Base-by-base conservation (phyloP, 2,797 vertebrate genomes). In the Amazonetta brasiliensis region DNA sequence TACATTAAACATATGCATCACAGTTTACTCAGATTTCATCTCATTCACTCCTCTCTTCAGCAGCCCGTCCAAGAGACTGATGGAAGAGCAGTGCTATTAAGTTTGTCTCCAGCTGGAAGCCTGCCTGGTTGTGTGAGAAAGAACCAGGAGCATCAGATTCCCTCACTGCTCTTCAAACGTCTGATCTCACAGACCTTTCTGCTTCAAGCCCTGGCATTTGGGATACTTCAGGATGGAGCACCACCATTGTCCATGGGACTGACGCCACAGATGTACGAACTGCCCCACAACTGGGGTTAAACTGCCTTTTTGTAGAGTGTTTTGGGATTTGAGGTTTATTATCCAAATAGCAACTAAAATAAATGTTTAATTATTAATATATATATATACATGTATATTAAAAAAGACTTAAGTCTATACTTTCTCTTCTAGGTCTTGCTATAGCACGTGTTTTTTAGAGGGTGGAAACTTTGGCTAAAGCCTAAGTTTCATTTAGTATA, bases 381-480 rank as follows among this genome's bases (percentile, higher is more conserved):
- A 22, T 46, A 46, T 22, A 46, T 46, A 22, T 46, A 46, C 11
- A 46, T 46, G 21, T 46, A 22, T 46, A 46, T 46, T 46, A 46
- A 46, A 92, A 93, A 89, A 78, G 0, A 66, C 86, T 84, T 91
- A 75, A 10, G 3, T 86, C 21, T 91, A n/a, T 52, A 4, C 39
- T 74, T 0, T 0, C 11, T 92, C 26, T 90, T 86, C 33, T 46
- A 58, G 39, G 5, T 72, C 39, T 73, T 87, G 35, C 50, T 88
- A 78, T 35, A 78, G 50, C 82, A 52, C 0, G 0, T 4, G 4
- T 0, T 26, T 81, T 89, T 84, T 66, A 76, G 35, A 79, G 26
- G 11, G 23, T 82, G 5, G 50, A 79, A 95, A 90, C 10, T 95
- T 92, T 79, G 66, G 18, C 20, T 89, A 73, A 87, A 80, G 59